Evolutionary conservation across 2,113 vertebrate species (phyloP).

Genomic region (Collichthys lucidus): DNA sequence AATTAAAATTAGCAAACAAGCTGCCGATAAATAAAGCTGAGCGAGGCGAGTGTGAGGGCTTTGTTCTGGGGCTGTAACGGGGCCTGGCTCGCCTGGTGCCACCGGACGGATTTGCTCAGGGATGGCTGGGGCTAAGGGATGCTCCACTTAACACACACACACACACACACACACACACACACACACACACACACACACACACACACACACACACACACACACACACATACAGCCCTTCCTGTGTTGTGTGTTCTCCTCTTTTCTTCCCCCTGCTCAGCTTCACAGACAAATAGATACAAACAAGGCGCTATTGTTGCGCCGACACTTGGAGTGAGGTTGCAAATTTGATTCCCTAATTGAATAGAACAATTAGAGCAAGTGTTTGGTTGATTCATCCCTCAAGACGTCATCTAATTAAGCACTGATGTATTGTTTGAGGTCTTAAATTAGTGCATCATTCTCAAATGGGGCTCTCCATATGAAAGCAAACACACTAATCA

Average conservation of each 20-base stretch:
- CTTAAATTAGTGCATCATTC: conserved; percentile 81
- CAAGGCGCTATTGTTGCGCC: conserved; percentile 80
- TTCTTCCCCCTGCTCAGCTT: conserved; percentile 68
- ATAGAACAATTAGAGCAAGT: conserved; percentile 86
- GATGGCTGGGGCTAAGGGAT: conserved; percentile 77
- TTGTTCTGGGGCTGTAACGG: conserved; percentile 84
- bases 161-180: conserved; percentile 36
- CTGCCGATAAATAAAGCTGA: conserved; percentile 96
- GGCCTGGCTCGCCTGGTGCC: conserved; percentile 52
- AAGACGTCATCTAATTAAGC: conserved; percentile 87
- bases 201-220: conserved; percentile 49
- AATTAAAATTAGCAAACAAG: conserved; percentile 99
- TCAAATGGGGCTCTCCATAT: conserved; percentile 71
- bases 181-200: conserved; percentile 53
- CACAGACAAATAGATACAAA: conserved; percentile 83
- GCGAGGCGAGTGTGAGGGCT: conserved; percentile 86
- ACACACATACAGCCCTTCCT: conserved; percentile 29
- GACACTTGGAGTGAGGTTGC: conserved; percentile 81
- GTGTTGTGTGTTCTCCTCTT: conserved; percentile 68
- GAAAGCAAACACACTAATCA: conserved; percentile 75
- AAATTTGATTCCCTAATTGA: conserved; percentile 87
- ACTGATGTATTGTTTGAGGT: conserved; percentile 79
- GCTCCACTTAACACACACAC: conserved; percentile 72
- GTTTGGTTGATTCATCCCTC: conserved; percentile 85
- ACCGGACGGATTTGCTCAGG: conserved; percentile 77